Conservation (phyloP, 2,113 vertebrate species). For the Glaucomys volans region DNA sequence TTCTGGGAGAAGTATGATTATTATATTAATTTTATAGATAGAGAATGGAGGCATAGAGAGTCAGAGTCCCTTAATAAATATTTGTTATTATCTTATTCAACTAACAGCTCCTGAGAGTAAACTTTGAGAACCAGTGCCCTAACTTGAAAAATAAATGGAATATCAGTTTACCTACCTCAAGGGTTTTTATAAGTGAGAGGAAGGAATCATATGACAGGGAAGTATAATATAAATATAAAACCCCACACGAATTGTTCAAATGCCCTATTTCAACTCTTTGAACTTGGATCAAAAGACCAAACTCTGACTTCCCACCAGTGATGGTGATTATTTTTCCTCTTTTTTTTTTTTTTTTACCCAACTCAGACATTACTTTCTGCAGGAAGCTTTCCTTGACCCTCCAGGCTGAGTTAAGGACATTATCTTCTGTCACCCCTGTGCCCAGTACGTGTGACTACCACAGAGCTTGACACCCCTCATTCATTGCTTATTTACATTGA, state of each 20-base stretch:
- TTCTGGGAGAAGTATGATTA: neutral
- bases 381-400: neutral
- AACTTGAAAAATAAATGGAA: neutral
- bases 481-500: neutral
- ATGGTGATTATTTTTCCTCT: neutral
- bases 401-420: neutral
- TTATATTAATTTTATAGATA: neutral
- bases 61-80: neutral
- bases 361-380: neutral
- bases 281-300: neutral
- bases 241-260: neutral
- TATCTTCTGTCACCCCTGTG: neutral
- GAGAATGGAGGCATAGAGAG: neutral
- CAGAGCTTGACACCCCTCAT: neutral
- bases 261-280: neutral
- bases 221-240: neutral
- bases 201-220: neutral
- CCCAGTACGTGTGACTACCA: no score
- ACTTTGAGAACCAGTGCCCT: neutral
- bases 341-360: neutral
- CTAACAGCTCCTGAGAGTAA: neutral
- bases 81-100: neutral
- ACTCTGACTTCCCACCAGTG: neutral
- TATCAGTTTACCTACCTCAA: neutral
- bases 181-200: neutral